Conservation (phyloP, 2,797 vertebrate species). For the Echiichthys vipera region DNA sequence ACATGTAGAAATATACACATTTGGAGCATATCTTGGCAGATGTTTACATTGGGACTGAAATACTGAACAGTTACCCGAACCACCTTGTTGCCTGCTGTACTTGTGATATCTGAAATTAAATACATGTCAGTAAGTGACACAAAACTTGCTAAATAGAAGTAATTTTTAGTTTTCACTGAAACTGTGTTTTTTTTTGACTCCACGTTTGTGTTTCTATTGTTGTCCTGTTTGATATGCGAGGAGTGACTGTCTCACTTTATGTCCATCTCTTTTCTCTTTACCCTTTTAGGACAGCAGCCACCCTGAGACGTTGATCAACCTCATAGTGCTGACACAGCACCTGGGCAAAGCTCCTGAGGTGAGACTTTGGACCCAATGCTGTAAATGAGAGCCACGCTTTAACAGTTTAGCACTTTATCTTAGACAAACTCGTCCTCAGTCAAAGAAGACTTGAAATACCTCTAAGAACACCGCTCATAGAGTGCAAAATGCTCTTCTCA, state of each 20-base stretch:
- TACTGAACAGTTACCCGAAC: neutral
- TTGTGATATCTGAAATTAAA: neutral
- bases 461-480: neutral
- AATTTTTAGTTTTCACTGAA: neutral
- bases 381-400: conserved; percentile 4
- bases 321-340: conserved; percentile 94
- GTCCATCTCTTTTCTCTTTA: conserved; percentile 8
- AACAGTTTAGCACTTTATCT: conserved; percentile 19
- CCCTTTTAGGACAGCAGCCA: conserved; percentile 92
- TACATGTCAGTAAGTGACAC: neutral
- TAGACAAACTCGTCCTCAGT: neutral
- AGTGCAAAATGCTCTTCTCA: conserved; percentile 6
- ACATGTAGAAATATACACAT: neutral
- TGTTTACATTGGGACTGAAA: neutral
- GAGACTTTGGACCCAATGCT: conserved; percentile 72
- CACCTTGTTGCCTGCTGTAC: neutral
- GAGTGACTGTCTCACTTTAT: conserved; percentile 1
- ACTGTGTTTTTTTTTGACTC: too few species aligned
- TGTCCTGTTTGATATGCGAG: neutral
- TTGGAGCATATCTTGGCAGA: neutral
- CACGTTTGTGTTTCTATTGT: neutral
- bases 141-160: neutral
- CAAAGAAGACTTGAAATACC: neutral
- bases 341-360: conserved; percentile 95
- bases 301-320: conserved; percentile 95